Percentiles rank a stretch among this genome's conserved stretches.
Evolutionary conservation across 2,888 invertebrate genomes (phyloP).

Genomic region (Ophion ellenae): DNA sequence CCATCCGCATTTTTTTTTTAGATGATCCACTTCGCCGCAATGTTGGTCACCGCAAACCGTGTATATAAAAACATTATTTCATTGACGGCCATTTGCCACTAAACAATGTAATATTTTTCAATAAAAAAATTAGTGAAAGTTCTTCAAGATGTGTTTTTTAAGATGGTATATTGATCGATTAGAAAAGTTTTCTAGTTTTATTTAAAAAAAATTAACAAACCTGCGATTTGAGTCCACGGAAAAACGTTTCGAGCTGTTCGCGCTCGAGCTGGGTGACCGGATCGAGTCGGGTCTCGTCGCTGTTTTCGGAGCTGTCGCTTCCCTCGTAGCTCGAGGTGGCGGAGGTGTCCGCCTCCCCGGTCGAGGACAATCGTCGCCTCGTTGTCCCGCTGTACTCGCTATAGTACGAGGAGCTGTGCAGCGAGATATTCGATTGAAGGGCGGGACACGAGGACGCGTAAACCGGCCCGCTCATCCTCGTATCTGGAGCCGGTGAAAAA

Average conservation of each 20-base stretch:
- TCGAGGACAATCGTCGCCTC: slow-evolving; percentile 86
- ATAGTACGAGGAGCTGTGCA: slow-evolving; percentile 80
- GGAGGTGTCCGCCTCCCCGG: slow-evolving; percentile 85
- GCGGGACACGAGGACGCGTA: slow-evolving; percentile 79
- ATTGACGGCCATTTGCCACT: too few relatives aligned
- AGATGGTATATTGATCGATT: too few relatives aligned
- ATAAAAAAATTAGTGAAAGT: too few relatives aligned
- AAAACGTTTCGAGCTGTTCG: slow-evolving; percentile 89
- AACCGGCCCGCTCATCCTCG: slow-evolving; percentile 77
- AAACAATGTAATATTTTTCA: too few relatives aligned
- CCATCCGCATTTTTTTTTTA: too few relatives aligned
- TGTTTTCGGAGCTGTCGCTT: slow-evolving; percentile 85
- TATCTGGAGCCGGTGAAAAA: not conserved
- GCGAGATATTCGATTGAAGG: slow-evolving; percentile 77
- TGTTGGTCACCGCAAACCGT: too few relatives aligned
- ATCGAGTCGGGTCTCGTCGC: slow-evolving; percentile 84
- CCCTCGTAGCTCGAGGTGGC: slow-evolving; percentile 86
- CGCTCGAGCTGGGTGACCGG: slow-evolving; percentile 87
- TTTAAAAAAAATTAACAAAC: slow-evolving; percentile 75
- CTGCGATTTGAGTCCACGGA: slow-evolving; percentile 91
- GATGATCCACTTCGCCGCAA: too few relatives aligned
- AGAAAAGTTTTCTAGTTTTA: too few relatives aligned
- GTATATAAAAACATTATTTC: too few relatives aligned
- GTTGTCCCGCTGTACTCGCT: slow-evolving; percentile 78
- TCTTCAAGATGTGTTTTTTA: too few relatives aligned